These are phyloP conservation scores for Zygogramma bicolorata DNA, from an alignment of 2,888 invertebrate genomes.

Conservation along the genomic window DNA sequence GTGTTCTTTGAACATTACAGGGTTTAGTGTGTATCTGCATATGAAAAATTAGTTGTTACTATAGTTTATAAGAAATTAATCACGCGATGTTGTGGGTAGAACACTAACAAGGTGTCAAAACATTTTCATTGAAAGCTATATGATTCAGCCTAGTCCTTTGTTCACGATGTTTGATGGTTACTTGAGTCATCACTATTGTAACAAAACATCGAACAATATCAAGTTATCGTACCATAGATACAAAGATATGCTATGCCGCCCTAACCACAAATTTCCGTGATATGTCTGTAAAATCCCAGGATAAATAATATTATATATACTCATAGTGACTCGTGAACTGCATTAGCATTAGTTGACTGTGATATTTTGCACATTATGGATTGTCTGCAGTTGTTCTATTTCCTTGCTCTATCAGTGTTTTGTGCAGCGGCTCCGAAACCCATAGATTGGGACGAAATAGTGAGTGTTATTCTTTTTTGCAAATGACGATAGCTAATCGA, in stretches of 20 bases:
- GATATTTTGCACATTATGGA: not conserved
- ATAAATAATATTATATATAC: too few relatives aligned
- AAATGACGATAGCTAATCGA: not conserved
- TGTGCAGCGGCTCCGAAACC: constrained; percentile 12
- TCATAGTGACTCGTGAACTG: not conserved
- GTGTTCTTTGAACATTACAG: too few relatives aligned
- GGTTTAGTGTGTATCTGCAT: too few relatives aligned
- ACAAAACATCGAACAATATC: too few relatives aligned
- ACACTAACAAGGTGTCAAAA: too few relatives aligned
- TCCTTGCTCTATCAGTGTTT: not conserved
- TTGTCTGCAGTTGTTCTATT: not conserved
- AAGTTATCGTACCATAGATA: too few relatives aligned
- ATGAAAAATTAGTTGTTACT: too few relatives aligned
- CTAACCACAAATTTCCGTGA: not conserved
- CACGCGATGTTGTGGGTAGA: too few relatives aligned
- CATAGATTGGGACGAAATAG: constrained; percentile 29
- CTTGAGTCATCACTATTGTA: too few relatives aligned
- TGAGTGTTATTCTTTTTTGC: not conserved
- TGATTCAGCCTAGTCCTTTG: not conserved
- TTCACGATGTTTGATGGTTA: not conserved
- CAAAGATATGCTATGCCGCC: not conserved
- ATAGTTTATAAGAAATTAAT: too few relatives aligned
- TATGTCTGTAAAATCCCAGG: not conserved
- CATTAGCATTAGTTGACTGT: not conserved
- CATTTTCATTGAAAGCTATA: not conserved